phyloP scores from a whole-genome alignment of 2,113 vertebrate genomes.

The Natator depressus region DNA sequence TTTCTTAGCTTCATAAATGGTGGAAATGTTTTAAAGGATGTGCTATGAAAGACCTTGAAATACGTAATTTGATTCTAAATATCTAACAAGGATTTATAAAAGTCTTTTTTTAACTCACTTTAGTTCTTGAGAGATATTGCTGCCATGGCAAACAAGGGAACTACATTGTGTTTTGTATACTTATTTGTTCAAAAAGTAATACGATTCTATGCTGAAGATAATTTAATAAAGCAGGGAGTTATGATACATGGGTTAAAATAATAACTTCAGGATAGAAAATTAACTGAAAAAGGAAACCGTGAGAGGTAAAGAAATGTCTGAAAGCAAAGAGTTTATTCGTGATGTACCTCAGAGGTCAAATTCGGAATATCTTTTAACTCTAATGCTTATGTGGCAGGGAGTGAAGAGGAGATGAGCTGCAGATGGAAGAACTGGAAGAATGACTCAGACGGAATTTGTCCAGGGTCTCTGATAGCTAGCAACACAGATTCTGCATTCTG shows the following conservation, averaged over 20 bases:
- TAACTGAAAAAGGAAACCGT: slow-evolving; percentile 43
- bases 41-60: background rate
- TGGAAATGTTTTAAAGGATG: slow-evolving; percentile 21
- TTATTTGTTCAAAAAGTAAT: slow-evolving; percentile 37
- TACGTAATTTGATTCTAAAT: slow-evolving; percentile 45
- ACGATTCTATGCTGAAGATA: slow-evolving; percentile 54
- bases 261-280: slow-evolving; percentile 48
- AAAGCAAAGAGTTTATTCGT: slow-evolving; percentile 30
- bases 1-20: background rate
- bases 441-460: background rate
- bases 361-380: slow-evolving; percentile 23
- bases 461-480: background rate
- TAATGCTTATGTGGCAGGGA: background rate
- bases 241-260: slow-evolving; percentile 52
- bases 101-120: background rate
- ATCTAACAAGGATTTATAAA: background rate
- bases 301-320: slow-evolving; percentile 24
- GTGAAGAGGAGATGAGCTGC: background rate
- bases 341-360: slow-evolving; percentile 23
- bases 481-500: no score
- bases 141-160: slow-evolving; percentile 17
- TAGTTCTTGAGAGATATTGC: slow-evolving; percentile 16
- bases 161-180: background rate
- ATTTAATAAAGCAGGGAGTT: slow-evolving; percentile 56
- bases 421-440: background rate